Conservation (phyloP, 2,888 invertebrate species). For the Tolmerus cingulatus region DNA sequence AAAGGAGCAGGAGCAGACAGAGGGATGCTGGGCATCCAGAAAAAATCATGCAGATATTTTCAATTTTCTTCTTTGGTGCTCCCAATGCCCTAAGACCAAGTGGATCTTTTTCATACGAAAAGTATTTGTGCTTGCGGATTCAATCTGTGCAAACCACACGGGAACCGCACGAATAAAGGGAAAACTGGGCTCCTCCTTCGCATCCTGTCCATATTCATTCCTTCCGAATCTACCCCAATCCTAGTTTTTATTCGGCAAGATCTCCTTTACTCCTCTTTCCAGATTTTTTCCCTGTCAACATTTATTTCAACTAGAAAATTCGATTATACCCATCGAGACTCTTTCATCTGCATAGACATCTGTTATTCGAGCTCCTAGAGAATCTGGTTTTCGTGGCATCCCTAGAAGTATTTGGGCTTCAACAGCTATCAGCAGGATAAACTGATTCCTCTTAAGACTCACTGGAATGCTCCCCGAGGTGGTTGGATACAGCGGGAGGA, state of each 20-base stretch:
- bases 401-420: neutral
- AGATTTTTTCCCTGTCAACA: slow-evolving; percentile 6
- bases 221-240: neutral
- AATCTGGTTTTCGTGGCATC: neutral
- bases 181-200: neutral
- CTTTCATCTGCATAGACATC: slow-evolving; percentile 35
- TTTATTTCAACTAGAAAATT: slow-evolving; percentile 37
- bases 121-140: neutral
- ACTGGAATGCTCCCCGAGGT: neutral
- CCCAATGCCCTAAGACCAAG: neutral
- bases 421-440: neutral
- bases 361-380: neutral
- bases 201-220: neutral
- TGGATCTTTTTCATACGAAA: neutral
- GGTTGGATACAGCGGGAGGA: neutral
- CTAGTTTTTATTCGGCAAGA: neutral
- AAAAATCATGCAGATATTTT: neutral
- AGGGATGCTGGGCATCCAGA: neutral
- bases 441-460: neutral
- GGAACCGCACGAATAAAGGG: neutral
- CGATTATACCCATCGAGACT: slow-evolving; percentile 22
- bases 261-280: neutral
- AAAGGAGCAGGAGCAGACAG: neutral
- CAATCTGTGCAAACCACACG: neutral
- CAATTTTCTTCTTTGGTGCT: neutral